Conservation (phyloP, 2,113 vertebrate genomes). For the Conger conger region DNA sequence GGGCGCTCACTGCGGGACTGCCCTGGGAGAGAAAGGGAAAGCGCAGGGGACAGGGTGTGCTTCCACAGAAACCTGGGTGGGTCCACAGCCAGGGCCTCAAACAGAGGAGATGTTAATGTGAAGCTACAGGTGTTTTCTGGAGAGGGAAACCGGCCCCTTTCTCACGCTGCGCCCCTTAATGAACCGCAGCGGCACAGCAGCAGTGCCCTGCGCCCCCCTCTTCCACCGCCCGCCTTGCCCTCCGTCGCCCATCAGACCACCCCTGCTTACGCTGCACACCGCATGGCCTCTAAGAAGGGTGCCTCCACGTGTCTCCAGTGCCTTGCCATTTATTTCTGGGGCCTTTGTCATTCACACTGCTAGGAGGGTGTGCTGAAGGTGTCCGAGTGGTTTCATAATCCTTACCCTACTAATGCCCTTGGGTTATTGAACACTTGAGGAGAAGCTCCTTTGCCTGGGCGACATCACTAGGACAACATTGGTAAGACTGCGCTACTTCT, state of each 20-base stretch:
- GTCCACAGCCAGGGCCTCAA: background rate
- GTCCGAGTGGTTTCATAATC: background rate
- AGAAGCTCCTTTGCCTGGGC: background rate
- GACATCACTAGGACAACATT: background rate
- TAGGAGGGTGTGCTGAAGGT: background rate
- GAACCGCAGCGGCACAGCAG: background rate
- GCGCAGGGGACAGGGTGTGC: background rate
- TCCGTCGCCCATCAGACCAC: background rate
- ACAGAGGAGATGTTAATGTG: background rate
- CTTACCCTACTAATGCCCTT: background rate
- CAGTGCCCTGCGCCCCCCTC: background rate
- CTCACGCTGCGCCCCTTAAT: conserved; percentile 13
- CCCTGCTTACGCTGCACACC: background rate
- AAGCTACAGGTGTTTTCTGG: conserved; percentile 7
- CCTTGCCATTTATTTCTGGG: background rate
- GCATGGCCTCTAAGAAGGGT: background rate
- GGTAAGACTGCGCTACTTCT: background rate
- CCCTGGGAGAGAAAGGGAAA: conserved; percentile 42
- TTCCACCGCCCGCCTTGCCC: background rate
- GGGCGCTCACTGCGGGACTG: conserved; percentile 29
- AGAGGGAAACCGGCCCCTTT: background rate
- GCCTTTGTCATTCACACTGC: background rate
- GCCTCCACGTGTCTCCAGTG: background rate
- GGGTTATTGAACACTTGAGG: background rate
- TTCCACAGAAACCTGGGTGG: background rate